Evolutionary conservation across 2,113 vertebrate species (phyloP).

Genomic region (Mobula hypostoma): DNA sequence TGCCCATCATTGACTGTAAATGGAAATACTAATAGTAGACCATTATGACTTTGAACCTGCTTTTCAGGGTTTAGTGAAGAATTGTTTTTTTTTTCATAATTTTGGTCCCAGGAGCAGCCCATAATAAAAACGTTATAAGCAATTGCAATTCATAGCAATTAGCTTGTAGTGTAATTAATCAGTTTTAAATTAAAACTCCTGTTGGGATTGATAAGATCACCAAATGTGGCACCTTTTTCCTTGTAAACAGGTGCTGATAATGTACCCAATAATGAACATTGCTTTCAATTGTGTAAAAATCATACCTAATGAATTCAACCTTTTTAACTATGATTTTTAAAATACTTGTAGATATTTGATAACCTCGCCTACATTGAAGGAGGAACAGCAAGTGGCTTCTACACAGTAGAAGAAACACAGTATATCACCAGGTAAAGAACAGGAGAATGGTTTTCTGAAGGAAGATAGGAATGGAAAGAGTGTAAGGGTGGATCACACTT

Average conservation of each 20-base stretch:
- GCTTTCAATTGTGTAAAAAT: not conserved
- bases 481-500: not conserved
- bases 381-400: constrained; percentile 88
- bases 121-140: not conserved
- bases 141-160: not conserved
- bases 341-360: constrained; percentile 73
- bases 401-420: constrained; percentile 81
- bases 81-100: not conserved
- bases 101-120: not conserved
- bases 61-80: not conserved
- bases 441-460: not conserved
- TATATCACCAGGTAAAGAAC: constrained; percentile 70
- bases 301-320: not conserved
- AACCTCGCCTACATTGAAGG: constrained; percentile 93
- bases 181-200: not conserved
- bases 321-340: not conserved
- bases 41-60: not conserved
- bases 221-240: not conserved
- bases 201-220: not conserved
- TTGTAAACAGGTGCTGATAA: not conserved
- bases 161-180: not conserved
- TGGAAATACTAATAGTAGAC: not conserved
- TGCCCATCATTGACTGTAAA: not conserved
- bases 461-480: not conserved
- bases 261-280: not conserved